These are phyloP conservation scores for Phortica variegata DNA, from an alignment of 1,140 invertebrate species.

Conservation along the genomic window DNA sequence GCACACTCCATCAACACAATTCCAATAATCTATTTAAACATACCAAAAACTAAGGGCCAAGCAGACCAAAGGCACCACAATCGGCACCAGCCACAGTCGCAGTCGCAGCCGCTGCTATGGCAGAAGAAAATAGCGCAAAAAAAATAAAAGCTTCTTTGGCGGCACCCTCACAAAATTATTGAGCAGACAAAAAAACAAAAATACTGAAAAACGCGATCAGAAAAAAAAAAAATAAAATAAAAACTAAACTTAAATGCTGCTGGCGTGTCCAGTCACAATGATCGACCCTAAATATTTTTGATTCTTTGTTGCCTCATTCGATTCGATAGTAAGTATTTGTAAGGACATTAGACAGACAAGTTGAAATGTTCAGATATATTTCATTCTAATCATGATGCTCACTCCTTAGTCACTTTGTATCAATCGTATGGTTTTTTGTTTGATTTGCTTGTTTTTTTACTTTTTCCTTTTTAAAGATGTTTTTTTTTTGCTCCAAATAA, in stretches of 20 bases:
- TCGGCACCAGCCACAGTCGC: not conserved
- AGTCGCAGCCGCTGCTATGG: not conserved
- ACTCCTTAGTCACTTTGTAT: not conserved
- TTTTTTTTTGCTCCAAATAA: constrained; percentile 17
- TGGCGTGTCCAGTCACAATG: no score
- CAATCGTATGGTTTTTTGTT: constrained; percentile 4
- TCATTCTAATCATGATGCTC: constrained; percentile 48
- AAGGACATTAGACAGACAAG: no score
- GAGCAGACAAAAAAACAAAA: constrained; percentile 29
- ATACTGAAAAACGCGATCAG: not conserved
- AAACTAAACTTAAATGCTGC: constrained; percentile 44
- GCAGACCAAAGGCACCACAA: not conserved
- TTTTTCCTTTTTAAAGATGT: no score
- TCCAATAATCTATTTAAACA: constrained; percentile 55
- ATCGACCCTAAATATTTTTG: constrained; percentile 40
- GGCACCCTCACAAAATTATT: constrained; percentile 57
- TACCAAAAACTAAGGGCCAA: constrained; percentile 1
- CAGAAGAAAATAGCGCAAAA: constrained; percentile 19
- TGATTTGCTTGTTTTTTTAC: constrained; percentile 5
- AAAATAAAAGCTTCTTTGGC: constrained; percentile 42
- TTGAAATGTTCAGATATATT: no score
- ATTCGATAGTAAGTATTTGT: no score
- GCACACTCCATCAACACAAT: constrained; percentile 33
- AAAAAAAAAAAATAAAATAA: constrained; percentile 17
- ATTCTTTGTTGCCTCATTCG: no score